Base-by-base conservation (phyloP, 2,888 invertebrate species). In the Adelognathus sp. region DNA sequence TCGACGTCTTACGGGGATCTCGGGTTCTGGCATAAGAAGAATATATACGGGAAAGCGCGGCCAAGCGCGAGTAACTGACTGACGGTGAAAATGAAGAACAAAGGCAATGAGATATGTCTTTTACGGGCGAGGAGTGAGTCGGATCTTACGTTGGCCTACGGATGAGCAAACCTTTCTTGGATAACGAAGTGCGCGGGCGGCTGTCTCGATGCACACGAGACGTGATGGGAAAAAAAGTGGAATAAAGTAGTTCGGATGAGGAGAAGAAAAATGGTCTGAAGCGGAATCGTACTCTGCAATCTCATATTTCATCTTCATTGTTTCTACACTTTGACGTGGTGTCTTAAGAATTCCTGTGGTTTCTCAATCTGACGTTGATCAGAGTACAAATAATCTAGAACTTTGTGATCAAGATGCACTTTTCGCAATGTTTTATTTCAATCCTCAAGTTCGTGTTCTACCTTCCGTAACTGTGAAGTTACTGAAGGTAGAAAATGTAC, bases 71-170 rank as follows among this genome's bases (percentile, higher is more conserved):
- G 21, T 46, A 46, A 46, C 21, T 46, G 46, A 46, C 46, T 46
- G 46, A 54, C 52, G 52, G 52, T 14, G 29, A 29, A 29, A 54
- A 56, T 54, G 67, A 54, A 41, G 41, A 44, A 67, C 41, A 41
- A 56, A 67, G 54, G 41, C 29, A 67, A 41, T 67, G 54, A 56
- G 67, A 21, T 66, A 67, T 67, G 36, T 56, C 29, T 39, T 41
- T 27, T 9, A 16, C 27, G 56, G 18, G 24, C 5, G 11, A 56
- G 41, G 11, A 56, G 56, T n/a, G n/a, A n/a, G n/a, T n/a, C n/a
- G n/a, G 18, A 56, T 67, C 27, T 41, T 27, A 16, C 27, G 24
- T 29, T 16, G 18, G 29, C 54, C 18, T 39, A 11, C 41, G 39
- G 46, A 11, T 9, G 54, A 29, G 54, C n/a, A n/a, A 67, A 29